Evolutionary conservation across 92 coral and sea anemone genomes (phyloP), one percentile per base, ranked within the genome.

Genomic region (Palythoa heliodiscus): DNA sequence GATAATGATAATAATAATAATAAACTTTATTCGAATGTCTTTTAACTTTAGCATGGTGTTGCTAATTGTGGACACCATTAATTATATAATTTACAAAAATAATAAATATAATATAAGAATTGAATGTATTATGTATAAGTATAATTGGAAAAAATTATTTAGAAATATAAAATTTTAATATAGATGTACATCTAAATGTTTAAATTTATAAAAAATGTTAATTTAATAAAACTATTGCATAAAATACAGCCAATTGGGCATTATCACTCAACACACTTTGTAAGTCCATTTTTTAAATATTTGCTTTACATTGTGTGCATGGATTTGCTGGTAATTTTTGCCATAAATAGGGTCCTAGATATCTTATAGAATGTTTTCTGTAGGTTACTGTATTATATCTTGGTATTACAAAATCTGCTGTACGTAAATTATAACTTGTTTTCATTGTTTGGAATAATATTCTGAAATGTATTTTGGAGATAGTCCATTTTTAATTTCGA

Each of bases 91-190:
- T 54, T 11, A 54, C 61, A 54, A 54, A 54, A 54, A 16, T 54
- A 54, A 11, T 54, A 54, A 54, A 54, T 54, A 54, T 54, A 11
- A 54, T 54, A 54, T 54, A 54, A 54, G 61, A 11, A 16, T 54
- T 54, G 14, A 54, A 54, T 54, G 14, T 11, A 54, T 54, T 54
- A 54, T 11, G 61, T 11, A 54, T 16, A 11, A 54, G 17, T 54
- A 54, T 54, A 54, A 54, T 54, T 54, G 14, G 61, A 11, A 75
- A 78, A 91, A 86, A 54, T 16, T 10, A 52, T 52, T 5, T 16
- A 54, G 61, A 11, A 54, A 3, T 54, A 54, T 54, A 54, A 54
- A 54, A 16, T 54, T 54, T 43, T 43, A 1, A 1, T 54, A 54
- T 54, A 54, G 14, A 54, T 54, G 61, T 54, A 43, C 2, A 0